phyloP scores from a whole-genome alignment of 2,113 vertebrate species.

The Campylomormyrus tamandua region DNA sequence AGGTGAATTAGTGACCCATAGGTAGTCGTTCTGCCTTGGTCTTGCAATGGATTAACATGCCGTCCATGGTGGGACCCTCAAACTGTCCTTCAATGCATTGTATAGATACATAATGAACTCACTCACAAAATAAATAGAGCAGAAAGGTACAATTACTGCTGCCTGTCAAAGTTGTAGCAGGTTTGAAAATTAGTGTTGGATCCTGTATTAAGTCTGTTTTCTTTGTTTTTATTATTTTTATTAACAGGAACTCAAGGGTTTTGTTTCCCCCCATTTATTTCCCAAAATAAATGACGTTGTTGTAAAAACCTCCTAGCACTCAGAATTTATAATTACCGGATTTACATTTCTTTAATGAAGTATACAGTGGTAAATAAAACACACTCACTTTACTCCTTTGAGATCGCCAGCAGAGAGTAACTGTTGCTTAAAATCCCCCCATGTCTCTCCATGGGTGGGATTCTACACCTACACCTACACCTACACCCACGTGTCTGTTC shows the following conservation, averaged over 20 bases:
- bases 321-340: not conserved
- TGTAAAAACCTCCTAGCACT: not conserved
- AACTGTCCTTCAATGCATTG: not conserved
- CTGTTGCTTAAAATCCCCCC: not conserved
- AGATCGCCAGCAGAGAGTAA: not conserved
- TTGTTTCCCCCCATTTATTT: not conserved
- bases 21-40: not conserved
- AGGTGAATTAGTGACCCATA: not conserved
- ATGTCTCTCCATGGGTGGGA: not conserved
- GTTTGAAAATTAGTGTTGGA: not conserved
- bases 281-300: constrained; percentile 7
- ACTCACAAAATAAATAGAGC: not conserved
- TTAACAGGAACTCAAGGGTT: not conserved
- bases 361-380: not conserved
- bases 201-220: not conserved
- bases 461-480: not conserved
- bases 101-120: not conserved
- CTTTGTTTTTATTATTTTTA: not conserved
- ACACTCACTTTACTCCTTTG: not conserved
- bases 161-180: no score
- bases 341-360: constrained; percentile 6
- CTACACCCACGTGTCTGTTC: not conserved
- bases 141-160: not conserved
- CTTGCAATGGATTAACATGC: not conserved
- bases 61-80: not conserved